phyloP scores from a whole-genome alignment of 2,113 vertebrate species.

The Nematolebias whitei region DNA sequence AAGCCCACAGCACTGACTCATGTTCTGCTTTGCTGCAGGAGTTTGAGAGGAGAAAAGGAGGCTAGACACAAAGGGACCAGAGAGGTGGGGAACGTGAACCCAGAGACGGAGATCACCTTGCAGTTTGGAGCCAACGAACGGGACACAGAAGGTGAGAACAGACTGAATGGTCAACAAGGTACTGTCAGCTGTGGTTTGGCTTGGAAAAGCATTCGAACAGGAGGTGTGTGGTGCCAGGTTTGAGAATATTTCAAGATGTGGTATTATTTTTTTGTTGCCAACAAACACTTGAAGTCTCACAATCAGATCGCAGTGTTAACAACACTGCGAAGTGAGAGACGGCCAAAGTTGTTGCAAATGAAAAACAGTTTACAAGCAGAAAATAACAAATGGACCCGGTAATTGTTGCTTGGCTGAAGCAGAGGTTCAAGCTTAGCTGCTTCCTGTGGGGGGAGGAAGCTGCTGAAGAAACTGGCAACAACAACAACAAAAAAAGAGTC shows the following conservation, averaged over 20 bases:
- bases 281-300: constrained; percentile 3
- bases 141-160: constrained; percentile 46
- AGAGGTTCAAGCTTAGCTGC: not conserved
- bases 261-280: constrained; percentile 13
- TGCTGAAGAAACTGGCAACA: no score
- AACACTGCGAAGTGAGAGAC: constrained; percentile 3
- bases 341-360: not conserved
- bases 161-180: no score
- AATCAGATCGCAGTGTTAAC: not conserved
- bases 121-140: constrained; percentile 64
- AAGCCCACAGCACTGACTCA: constrained; percentile 7
- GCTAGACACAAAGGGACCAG: constrained; percentile 55
- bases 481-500: no score
- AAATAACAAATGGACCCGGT: constrained; percentile 4
- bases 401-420: not conserved
- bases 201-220: constrained; percentile 9
- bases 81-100: constrained; percentile 74
- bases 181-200: not conserved
- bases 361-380: constrained; percentile 8
- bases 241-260: constrained; percentile 13
- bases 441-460: no score
- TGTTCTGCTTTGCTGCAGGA: constrained; percentile 47
- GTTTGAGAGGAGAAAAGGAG: constrained; percentile 70
- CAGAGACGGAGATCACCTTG: constrained; percentile 74
- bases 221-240: constrained; percentile 8